A percentile compares a stretch with the other conserved stretches of the same genome.
Conservation (phyloP, 2,113 vertebrate genomes). For the Mirza zaza region DNA sequence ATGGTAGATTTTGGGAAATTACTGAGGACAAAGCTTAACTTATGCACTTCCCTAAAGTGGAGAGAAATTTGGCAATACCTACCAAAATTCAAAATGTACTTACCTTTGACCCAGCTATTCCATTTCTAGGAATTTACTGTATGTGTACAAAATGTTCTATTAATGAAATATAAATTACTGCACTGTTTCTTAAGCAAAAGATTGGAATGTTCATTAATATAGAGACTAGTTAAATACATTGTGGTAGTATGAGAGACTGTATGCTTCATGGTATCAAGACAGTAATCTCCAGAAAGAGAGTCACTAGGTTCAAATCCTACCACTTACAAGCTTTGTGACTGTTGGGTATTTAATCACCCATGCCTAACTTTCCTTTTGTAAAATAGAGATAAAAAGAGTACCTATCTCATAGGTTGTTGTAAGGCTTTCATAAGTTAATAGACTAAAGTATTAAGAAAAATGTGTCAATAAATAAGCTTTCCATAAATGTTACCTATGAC, state of each 20-base stretch:
- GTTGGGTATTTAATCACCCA: background rate
- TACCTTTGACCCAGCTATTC: background rate
- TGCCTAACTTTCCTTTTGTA: background rate
- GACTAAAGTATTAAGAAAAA: conserved; percentile 1
- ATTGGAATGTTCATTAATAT: background rate
- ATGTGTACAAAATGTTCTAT: background rate
- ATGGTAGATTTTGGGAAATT: background rate
- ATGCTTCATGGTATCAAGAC: background rate
- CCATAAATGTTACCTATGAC: background rate
- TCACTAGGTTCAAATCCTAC: conserved; percentile 1
- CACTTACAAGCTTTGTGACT: background rate
- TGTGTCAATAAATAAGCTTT: background rate
- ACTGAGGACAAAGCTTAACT: background rate
- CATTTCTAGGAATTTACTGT: conserved; percentile 1
- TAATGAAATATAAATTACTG: background rate
- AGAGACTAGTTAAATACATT: background rate
- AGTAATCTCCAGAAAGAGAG: background rate
- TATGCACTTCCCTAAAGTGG: background rate
- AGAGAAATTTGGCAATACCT: background rate
- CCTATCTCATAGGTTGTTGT: background rate
- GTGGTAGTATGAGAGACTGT: background rate
- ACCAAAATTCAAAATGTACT: conserved; percentile 12
- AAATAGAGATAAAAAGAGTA: background rate
- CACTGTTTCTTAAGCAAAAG: background rate
- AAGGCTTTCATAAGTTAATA: background rate